Evolutionary conservation across 2,797 vertebrate genomes (phyloP).

Genomic region (Dermochelys coriacea): DNA sequence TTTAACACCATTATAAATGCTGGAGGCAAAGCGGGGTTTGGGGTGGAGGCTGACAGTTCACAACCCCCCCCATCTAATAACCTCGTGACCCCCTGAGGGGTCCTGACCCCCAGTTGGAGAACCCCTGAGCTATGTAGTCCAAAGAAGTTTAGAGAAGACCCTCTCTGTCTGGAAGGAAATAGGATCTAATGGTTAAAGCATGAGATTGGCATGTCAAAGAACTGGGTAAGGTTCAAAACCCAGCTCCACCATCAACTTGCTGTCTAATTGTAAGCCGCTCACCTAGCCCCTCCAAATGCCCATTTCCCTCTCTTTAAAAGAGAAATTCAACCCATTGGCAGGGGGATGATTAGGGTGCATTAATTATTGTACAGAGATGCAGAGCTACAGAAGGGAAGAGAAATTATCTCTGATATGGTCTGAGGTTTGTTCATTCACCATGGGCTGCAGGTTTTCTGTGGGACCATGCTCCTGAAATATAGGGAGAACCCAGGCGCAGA

Average conservation of each 20-base stretch:
- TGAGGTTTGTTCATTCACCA: neutral
- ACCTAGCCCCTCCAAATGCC: accelerated
- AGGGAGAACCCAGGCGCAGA: neutral
- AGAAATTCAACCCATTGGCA: neutral
- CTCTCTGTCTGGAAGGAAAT: neutral
- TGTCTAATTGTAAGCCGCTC: neutral
- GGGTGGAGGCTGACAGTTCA: too few relatives aligned
- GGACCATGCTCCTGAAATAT: neutral
- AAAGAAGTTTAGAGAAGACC: neutral
- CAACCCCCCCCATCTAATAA: too few relatives aligned
- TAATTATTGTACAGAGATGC: conserved; percentile 33
- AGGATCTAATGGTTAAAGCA: neutral
- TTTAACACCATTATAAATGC: too few relatives aligned
- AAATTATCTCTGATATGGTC: neutral
- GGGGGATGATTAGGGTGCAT: neutral
- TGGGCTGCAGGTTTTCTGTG: neutral
- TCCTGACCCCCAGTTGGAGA: too few relatives aligned
- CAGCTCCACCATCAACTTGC: neutral
- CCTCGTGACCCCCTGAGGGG: too few relatives aligned
- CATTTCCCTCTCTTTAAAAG: accelerated
- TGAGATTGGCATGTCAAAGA: neutral
- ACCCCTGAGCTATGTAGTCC: too few relatives aligned
- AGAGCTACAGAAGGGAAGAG: conserved; percentile 36
- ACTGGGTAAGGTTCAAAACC: neutral
- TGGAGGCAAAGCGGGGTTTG: too few relatives aligned